These are phyloP conservation scores for Smutsia temminckii DNA, from an alignment of 2,797 vertebrate species.

Conservation along the genomic window DNA sequence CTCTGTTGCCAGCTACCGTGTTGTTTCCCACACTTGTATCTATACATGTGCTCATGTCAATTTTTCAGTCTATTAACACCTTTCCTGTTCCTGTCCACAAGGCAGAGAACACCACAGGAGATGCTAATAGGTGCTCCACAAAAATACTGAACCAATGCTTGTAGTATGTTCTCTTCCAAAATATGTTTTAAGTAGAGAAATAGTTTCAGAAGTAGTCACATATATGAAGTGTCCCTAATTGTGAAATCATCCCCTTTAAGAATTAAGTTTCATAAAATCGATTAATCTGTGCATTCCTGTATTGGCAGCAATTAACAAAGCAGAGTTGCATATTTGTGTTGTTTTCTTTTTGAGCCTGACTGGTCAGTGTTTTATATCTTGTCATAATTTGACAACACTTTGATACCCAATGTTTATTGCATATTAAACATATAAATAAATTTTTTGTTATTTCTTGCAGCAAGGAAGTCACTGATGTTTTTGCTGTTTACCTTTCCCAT, in stretches of 20 bases:
- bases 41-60: background rate
- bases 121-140: background rate
- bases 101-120: background rate
- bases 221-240: background rate
- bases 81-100: background rate
- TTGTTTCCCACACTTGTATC: background rate
- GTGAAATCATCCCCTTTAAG: slow-evolving; percentile 4
- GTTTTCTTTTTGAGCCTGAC: background rate
- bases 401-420: background rate
- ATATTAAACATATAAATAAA: background rate
- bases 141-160: background rate
- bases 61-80: background rate
- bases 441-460: background rate
- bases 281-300: background rate
- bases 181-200: slow-evolving; percentile 22
- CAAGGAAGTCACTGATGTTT: background rate
- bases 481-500: background rate
- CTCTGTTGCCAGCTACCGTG: background rate
- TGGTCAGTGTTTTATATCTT: background rate
- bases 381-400: background rate
- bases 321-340: background rate
- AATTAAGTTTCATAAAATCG: slow-evolving; percentile 6
- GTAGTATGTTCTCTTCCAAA: slow-evolving; percentile 24
- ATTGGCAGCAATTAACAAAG: background rate
- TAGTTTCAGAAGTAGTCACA: slow-evolving; percentile 12